Conservation (phyloP, 2,888 invertebrate genomes). For the Lasioglossum vierecki region DNA sequence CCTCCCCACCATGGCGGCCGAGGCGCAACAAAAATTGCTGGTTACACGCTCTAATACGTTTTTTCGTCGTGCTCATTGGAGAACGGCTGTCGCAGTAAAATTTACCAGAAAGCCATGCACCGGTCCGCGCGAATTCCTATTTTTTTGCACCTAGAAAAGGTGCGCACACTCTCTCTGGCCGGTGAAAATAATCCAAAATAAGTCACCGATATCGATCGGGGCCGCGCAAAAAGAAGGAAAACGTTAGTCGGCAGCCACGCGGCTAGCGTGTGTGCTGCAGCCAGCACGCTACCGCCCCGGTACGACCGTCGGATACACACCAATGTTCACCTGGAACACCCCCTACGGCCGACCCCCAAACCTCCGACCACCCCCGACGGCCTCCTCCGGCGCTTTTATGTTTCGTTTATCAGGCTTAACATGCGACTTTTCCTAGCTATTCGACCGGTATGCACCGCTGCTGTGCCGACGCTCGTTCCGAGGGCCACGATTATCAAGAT, state of each 20-base stretch:
- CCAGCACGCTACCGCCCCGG: slow-evolving; percentile 65
- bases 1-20: slow-evolving; percentile 6
- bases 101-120: slow-evolving; percentile 70
- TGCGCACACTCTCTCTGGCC: slow-evolving; percentile 41
- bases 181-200: slow-evolving; percentile 80
- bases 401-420: slow-evolving; percentile 81
- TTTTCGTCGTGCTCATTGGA: slow-evolving; percentile 69
- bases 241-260: slow-evolving; percentile 64
- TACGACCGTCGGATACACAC: slow-evolving; percentile 72
- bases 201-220: slow-evolving; percentile 77
- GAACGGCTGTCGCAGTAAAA: slow-evolving; percentile 67
- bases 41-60: slow-evolving; percentile 66
- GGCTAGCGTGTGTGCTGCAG: slow-evolving; percentile 22
- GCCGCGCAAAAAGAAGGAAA: slow-evolving; percentile 71
- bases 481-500: slow-evolving; percentile 59
- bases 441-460: slow-evolving; percentile 63
- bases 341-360: slow-evolving; percentile 41
- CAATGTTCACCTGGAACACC: slow-evolving; percentile 62
- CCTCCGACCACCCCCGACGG: slow-evolving; percentile 38
- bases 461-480: slow-evolving; percentile 23
- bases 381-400: slow-evolving; percentile 75
- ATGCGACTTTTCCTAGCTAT: slow-evolving; percentile 79
- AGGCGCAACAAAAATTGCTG: slow-evolving; percentile 62
- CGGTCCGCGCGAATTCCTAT: slow-evolving; percentile 70
- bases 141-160: slow-evolving; percentile 59